These are phyloP conservation scores for Catharus minimus DNA, from an alignment of 2,113 vertebrate species.

Conservation along the genomic window DNA sequence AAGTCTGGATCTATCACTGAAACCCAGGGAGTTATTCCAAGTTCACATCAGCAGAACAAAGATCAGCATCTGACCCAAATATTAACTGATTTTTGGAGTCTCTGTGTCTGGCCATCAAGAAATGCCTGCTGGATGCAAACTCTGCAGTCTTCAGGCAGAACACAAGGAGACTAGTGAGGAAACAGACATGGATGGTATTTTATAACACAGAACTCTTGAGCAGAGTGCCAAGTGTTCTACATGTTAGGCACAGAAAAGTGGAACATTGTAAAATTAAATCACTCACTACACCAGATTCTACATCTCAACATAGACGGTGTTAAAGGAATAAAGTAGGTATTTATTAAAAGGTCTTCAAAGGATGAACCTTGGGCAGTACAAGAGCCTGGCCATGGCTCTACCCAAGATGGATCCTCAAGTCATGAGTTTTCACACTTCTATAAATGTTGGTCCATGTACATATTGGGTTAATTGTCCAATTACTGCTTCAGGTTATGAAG, in stretches of 20 bases:
- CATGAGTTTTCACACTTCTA: no score
- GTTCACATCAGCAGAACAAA: background rate
- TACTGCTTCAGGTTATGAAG: no score
- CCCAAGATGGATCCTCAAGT: no score
- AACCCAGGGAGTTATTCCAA: background rate
- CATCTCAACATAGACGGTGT: background rate
- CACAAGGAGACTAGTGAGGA: background rate
- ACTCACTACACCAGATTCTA: background rate
- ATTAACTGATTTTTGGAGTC: constrained; percentile 25
- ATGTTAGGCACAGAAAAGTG: background rate
- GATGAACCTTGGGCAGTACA: no score
- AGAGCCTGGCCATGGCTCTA: no score
- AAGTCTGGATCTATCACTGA: background rate
- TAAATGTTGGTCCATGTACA: no score
- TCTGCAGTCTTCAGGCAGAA: background rate
- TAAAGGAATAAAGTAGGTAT: no score
- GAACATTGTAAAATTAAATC: background rate
- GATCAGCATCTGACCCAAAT: constrained; percentile 12
- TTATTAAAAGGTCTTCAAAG: no score
- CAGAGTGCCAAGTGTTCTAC: background rate
- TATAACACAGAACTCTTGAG: background rate
- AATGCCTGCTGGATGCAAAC: background rate
- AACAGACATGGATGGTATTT: background rate
- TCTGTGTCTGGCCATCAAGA: constrained; percentile 25
- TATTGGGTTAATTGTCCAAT: no score